Base-by-base conservation (phyloP, 2,113 vertebrate species). In the Albula glossodonta region DNA sequence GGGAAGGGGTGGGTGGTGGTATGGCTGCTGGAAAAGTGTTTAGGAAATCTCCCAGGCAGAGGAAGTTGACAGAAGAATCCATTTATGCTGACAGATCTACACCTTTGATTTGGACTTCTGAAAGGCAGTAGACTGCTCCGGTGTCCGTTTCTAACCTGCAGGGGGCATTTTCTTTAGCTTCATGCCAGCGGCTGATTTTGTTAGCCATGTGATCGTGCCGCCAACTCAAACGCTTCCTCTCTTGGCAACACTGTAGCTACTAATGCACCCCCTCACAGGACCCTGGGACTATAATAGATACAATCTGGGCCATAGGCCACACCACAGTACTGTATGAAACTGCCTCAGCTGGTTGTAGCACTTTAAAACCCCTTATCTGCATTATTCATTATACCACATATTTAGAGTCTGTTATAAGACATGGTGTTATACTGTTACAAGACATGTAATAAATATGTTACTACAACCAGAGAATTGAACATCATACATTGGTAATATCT, bases 41-140 rank as follows among this genome's bases (percentile, higher is more conserved):
- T 66, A 85, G 50, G 56, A n/a, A 22, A 17, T 70, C 63, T n/a
- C n/a, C 19, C 3, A 70, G 22, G 22, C n/a, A 31, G 70, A 25
- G 70, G 70, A 78, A 89, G 85, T 63, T 92, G 90, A 90, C 88
- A 89, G 86, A 25, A 49, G 85, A 83, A 92, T 92, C 82, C 63
- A 49, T 83, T 57, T 83, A 87, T 86, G 90, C 88, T 92, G 84
- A 89, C 84, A 87, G n/a, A 22, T 88, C 63, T 25, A 87, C 84
- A 70, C 77, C 50, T 79, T 70, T n/a, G 12, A 66, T 22, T 66
- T 66, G 74, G 22, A 49, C 17, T 13, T 22, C 22, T 70, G 13
- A 70, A 70, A 22, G 1, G 63, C n/a, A 74, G 70, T 74, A 22
- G 4, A 6, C n/a, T 70, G 63, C 22, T 70, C 4, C 0, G 13